These are phyloP conservation scores for Drosophila koepferae DNA, from an alignment of 2,888 invertebrate genomes.

Conservation along the genomic window DNA sequence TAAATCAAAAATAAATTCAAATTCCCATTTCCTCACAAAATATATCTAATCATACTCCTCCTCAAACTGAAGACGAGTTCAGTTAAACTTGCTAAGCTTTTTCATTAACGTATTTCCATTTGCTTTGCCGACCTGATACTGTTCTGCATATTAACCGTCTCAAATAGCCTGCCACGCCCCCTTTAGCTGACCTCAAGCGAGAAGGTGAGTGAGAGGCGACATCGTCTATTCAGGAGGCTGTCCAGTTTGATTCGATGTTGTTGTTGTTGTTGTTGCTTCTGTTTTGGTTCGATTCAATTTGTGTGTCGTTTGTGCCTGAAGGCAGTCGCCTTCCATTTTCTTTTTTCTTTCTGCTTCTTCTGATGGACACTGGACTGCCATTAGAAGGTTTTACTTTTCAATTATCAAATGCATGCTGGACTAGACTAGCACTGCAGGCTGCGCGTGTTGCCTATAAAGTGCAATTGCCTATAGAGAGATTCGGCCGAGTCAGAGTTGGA, in stretches of 20 bases:
- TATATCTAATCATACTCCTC: too few relatives aligned
- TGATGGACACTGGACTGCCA: constrained; percentile 3
- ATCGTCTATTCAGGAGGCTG: constrained; percentile 4
- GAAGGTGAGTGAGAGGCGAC: not conserved
- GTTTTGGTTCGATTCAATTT: constrained; percentile 37
- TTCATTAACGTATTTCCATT: not conserved
- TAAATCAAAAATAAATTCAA: too few relatives aligned
- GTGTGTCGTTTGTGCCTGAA: constrained; percentile 4
- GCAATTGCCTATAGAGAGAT: not conserved
- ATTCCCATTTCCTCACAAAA: too few relatives aligned
- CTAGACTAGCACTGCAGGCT: constrained; percentile 26
- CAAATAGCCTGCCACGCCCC: not conserved
- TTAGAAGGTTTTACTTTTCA: constrained; percentile 40
- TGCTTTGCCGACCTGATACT: constrained; percentile 1
- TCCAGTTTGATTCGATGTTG: not conserved
- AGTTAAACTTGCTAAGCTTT: not conserved
- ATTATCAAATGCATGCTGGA: constrained; percentile 49
- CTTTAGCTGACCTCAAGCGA: not conserved
- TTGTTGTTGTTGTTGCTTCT: constrained; percentile 22
- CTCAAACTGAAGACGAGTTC: too few relatives aligned
- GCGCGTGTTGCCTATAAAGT: constrained; percentile 13
- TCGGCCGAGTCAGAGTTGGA: not conserved
- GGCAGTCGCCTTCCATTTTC: constrained; percentile 26
- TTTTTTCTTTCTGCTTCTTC: not conserved
- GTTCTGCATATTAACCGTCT: not conserved